Evolutionary conservation across 2,888 invertebrate genomes (phyloP), one percentile per base, ranked within the genome.

Genomic region (Catocala sponsa): DNA sequence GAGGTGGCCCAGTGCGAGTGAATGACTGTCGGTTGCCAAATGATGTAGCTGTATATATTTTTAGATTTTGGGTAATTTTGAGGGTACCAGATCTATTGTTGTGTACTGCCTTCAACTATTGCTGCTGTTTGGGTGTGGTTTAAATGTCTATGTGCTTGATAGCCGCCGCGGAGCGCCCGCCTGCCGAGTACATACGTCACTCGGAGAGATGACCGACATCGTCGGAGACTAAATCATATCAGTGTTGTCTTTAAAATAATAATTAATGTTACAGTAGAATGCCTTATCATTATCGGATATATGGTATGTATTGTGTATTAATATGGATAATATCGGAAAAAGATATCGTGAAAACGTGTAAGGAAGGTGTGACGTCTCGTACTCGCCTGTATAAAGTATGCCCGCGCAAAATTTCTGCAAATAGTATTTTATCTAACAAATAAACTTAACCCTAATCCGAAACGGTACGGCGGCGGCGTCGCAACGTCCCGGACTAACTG

Each of bases 1-100:
- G 97, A 97, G 96, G 96, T 96, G 97, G 97, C 97, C 97, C 97
- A 97, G 96, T 97, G 96, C 95, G 94, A 95, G 95, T 95, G 68
- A 69, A 61, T 95, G 95, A 95, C 95, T 73, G 73, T 77, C 72
- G 82, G 77, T 78, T 83, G 74, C 82, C 84, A 78, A 88, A 85
- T 76, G 68, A 78, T 81, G 76, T 75, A 75, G 65, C 70, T 81
- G 78, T 73, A 70, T 72, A 70, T 80, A 38, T 80, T 83, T 87
- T 81, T 67, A 72, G 63, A 73, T 66, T 65, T 74, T 74, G 61
- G 73, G 55, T 73, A 70, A 71, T 82, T 83, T 84, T 76, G 78
- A 78, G 76, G 74, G 75, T 74, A 70, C 74, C 80, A 65, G 89
- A 91, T 91, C 90, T 91, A 91, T 93, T 92, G 89, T 74, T 92